phyloP scores from a whole-genome alignment of 2,888 invertebrate genomes.

The Colletes collaris region DNA sequence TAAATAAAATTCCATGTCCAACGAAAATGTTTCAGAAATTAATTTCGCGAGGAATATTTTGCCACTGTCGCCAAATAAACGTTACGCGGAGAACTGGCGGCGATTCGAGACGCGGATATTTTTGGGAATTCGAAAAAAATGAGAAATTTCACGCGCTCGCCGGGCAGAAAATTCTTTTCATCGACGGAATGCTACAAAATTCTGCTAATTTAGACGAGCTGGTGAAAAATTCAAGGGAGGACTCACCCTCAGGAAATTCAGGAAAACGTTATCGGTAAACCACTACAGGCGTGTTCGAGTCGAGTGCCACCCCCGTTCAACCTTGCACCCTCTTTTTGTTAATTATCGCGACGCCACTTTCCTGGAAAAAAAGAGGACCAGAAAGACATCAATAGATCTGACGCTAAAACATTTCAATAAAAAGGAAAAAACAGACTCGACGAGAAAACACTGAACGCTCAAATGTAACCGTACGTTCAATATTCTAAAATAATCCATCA shows the following conservation, averaged over 20 bases:
- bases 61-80: too few relatives aligned
- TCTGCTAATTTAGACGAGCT: neutral
- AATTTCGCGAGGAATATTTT: too few relatives aligned
- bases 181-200: too few relatives aligned
- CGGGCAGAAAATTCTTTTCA: too few relatives aligned
- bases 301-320: constrained; percentile 39
- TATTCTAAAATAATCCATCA: too few relatives aligned
- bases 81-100: too few relatives aligned
- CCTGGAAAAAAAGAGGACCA: constrained; percentile 34
- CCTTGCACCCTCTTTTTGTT: constrained; percentile 34
- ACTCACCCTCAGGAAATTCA: constrained; percentile 30
- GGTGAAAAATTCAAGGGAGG: constrained; percentile 4
- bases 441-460: neutral
- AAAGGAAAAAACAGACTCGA: neutral
- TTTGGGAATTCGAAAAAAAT: too few relatives aligned
- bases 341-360: constrained; percentile 47
- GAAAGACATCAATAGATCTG: constrained; percentile 22
- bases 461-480: too few relatives aligned
- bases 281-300: constrained; percentile 38
- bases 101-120: too few relatives aligned
- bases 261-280: constrained; percentile 38
- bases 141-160: too few relatives aligned
- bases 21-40: too few relatives aligned
- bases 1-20: too few relatives aligned
- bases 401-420: constrained; percentile 10